Evolutionary conservation across 2,113 vertebrate species (phyloP).

Genomic region (Morone chrysops): DNA sequence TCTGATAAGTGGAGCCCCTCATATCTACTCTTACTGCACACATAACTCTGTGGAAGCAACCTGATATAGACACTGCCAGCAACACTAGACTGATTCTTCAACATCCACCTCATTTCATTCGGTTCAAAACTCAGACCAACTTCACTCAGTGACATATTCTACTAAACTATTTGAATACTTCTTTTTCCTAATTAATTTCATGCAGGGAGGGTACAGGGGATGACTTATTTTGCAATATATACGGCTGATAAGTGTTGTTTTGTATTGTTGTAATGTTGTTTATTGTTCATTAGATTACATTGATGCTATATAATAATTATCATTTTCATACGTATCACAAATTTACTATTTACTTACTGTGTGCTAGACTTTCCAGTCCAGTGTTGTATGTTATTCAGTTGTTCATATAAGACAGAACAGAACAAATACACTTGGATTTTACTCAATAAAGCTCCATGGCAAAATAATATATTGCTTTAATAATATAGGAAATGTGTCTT

Average conservation of each 20-base stretch:
- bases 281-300: not conserved
- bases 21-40: conserved; percentile 44
- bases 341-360: not conserved
- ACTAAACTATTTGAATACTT: not conserved
- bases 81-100: not conserved
- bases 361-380: not conserved
- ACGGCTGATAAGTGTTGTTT: not conserved
- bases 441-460: not conserved
- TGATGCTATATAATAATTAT: not conserved
- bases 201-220: not conserved
- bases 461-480: not conserved
- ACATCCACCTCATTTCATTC: conserved; percentile 4
- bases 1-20: conserved; percentile 51
- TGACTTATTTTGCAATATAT: not conserved
- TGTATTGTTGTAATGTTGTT: not conserved
- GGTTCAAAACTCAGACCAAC: not conserved
- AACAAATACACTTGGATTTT: not conserved
- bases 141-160: not conserved
- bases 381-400: not conserved
- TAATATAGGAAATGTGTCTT: not conserved
- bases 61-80: conserved; percentile 8
- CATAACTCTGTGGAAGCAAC: conserved; percentile 13
- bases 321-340: not conserved
- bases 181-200: not conserved
- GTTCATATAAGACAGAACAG: not conserved